Evolutionary conservation across 2,888 invertebrate genomes (phyloP), one percentile per base, ranked within the genome.

Genomic region (Limenitis camilla): DNA sequence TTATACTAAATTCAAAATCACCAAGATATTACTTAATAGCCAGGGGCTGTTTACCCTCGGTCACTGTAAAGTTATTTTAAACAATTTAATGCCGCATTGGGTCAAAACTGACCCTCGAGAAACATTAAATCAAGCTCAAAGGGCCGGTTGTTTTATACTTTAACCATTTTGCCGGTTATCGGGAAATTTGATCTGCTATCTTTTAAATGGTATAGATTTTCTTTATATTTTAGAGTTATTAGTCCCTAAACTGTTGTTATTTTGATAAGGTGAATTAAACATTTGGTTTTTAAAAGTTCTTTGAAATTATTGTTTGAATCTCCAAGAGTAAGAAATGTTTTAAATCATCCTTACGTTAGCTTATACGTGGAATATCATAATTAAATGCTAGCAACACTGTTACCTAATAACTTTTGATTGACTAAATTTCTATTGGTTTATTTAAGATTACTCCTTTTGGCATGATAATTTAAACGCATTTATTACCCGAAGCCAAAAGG

Each of bases 181-280:
- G 66, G 68, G 53, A 74, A 75, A 76, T 74, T 71, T 61, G 70
- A 81, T 78, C 74, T 74, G 63, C 61, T 71, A 74, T 68, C 69
- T 59, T 50, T 68, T 63, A 72, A 76, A 70, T 72, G 78, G 76
- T 67, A 69, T 71, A 55, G 63, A 61, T 69, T 77, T 81, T 76
- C 77, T 81, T 83, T 81, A 78, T 78, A 74, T 77, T 76, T 72
- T 71, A 81, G 81, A 73, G 68, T 75, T 81, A 85, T 85, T 85
- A 74, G 73, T 78, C 86, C 83, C 84, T 52, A 45, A 71, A 72
- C 74, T 61, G 69, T 61, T 75, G 71, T 86, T 74, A 61, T 58
- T 62, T 63, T 58, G 57, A 59, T 78, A 79, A n/a, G n/a, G n/a
- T n/a, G n/a, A n/a, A n/a, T n/a, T n/a, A n/a, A n/a, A n/a, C n/a